Conservation (phyloP, 2,888 invertebrate species). For the Lochmaea capreae region DNA sequence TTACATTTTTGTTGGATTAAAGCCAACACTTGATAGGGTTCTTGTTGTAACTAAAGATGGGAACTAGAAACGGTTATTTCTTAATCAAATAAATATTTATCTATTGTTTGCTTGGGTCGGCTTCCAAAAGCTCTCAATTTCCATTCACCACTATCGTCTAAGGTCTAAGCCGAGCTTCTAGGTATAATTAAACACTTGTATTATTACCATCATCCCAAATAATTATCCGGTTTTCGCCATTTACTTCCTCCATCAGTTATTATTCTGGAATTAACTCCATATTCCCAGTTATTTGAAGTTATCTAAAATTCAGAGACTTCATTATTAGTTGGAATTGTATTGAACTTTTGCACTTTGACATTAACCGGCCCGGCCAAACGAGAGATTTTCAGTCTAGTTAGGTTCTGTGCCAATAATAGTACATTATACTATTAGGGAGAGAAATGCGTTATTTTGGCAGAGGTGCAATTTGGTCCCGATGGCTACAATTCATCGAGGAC, state of each 20-base stretch:
- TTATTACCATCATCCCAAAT: constrained; percentile 1
- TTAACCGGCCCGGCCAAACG: not conserved
- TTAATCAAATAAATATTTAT: too few relatives aligned
- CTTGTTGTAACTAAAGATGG: too few relatives aligned
- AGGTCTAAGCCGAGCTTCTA: not conserved
- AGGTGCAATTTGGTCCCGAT: too few relatives aligned
- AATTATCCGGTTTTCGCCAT: not conserved
- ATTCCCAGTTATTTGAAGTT: not conserved
- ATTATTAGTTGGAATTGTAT: not conserved
- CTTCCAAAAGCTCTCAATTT: not conserved
- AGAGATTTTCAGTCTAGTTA: too few relatives aligned
- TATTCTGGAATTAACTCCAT: constrained; percentile 1
- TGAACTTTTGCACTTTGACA: constrained; percentile 1
- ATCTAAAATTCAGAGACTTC: not conserved
- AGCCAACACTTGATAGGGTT: too few relatives aligned
- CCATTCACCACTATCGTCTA: not conserved
- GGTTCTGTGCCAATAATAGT: too few relatives aligned
- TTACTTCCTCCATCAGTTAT: not conserved
- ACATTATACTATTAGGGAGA: too few relatives aligned
- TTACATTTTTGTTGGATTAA: too few relatives aligned
- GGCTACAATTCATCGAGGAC: too few relatives aligned
- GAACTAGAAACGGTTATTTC: too few relatives aligned
- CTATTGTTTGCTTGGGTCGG: not conserved
- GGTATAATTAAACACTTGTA: constrained; percentile 2
- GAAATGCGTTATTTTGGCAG: too few relatives aligned